Evolutionary conservation across 2,888 invertebrate species (phyloP).

Genomic region (Mellilla xanthometata): DNA sequence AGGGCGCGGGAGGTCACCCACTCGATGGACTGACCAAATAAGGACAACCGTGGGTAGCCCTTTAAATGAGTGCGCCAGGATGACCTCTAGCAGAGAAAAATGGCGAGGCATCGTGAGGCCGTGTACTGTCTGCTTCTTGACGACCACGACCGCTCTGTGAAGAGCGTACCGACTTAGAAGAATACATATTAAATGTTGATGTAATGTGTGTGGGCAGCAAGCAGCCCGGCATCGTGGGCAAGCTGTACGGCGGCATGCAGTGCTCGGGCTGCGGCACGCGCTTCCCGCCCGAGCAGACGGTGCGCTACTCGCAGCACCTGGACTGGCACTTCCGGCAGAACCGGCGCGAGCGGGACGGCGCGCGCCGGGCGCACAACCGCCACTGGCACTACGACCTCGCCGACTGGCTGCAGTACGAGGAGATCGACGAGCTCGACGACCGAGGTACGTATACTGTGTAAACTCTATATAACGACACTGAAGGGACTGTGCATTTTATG

Average conservation of each 20-base stretch:
- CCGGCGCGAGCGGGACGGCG: conserved; percentile 91
- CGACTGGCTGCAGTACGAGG: conserved; percentile 97
- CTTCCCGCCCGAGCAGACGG: conserved; percentile 94
- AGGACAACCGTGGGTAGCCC: no score
- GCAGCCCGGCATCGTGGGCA: conserved; percentile 86
- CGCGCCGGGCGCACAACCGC: conserved; percentile 91
- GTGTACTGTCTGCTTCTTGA: no score
- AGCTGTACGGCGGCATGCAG: conserved; percentile 94
- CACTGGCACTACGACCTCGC: conserved; percentile 95
- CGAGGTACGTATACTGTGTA: conserved; percentile 78
- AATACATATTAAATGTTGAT: no score
- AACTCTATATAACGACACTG: no score
- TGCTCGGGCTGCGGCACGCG: conserved; percentile 98
- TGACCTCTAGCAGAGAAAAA: no score
- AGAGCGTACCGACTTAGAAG: no score
- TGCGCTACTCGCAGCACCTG: conserved; percentile 96
- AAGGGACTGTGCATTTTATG: no score
- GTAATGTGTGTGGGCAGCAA: conserved; percentile 68
- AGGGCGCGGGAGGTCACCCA: no score
- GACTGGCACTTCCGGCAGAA: conserved; percentile 99
- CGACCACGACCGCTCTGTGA: no score
- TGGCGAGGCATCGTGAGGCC: no score
- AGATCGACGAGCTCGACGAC: conserved; percentile 95
- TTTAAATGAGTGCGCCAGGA: no score
- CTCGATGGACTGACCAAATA: no score